phyloP scores from a whole-genome alignment of 92 coral and sea anemone species.

The Zoanthus sansibaricus region DNA sequence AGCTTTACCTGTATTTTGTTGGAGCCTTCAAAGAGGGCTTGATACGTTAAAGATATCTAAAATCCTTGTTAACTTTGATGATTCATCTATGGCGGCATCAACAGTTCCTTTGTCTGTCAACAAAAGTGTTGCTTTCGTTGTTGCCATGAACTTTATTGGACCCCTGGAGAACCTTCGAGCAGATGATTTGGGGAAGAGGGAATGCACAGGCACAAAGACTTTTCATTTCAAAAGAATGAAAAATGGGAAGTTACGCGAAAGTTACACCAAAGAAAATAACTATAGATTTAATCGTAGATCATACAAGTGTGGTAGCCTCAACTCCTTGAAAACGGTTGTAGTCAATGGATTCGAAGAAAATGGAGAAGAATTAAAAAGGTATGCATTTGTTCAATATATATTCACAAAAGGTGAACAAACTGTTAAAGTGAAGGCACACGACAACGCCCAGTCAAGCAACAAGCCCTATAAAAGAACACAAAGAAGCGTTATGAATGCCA shows the following conservation, averaged over 20 bases:
- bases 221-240: too few species aligned
- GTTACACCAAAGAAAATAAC: too few species aligned
- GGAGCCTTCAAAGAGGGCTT: not conserved
- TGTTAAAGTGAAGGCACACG: constrained; percentile 45
- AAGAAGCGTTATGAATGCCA: constrained; percentile 31
- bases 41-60: not conserved
- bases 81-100: not conserved
- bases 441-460: constrained; percentile 32
- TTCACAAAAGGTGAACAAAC: constrained; percentile 54
- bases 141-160: not conserved
- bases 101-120: not conserved
- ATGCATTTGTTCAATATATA: constrained; percentile 51
- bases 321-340: not conserved
- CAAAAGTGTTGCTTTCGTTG: not conserved
- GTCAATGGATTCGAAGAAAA: not conserved
- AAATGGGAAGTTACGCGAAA: too few species aligned
- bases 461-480: constrained; percentile 44
- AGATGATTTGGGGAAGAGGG: not conserved
- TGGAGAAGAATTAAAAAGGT: not conserved
- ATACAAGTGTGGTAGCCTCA: not conserved
- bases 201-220: too few species aligned
- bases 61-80: not conserved
- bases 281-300: not conserved
- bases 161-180: not conserved
- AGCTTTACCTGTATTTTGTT: not conserved